Percentiles rank a stretch among this genome's conserved stretches.
Conservation (phyloP, 2,113 vertebrate species). For the Paracanthobrama guichenoti region DNA sequence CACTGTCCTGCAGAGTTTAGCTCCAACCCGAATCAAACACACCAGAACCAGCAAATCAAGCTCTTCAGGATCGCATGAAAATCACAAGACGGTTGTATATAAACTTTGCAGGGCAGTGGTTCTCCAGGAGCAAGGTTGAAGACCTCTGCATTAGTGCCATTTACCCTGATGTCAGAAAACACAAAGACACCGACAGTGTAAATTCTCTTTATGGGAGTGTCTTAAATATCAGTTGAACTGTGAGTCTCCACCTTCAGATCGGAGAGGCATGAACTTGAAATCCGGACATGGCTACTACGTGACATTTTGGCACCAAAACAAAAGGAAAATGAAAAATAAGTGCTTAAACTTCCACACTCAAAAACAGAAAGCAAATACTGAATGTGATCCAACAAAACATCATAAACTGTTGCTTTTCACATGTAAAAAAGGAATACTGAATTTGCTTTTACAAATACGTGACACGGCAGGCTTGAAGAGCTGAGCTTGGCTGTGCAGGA, state of each 20-base stretch:
- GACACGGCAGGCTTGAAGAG: conserved; percentile 23
- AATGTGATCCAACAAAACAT: conserved; percentile 36
- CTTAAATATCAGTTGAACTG: background rate
- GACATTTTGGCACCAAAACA: conserved; percentile 40
- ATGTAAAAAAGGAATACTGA: conserved; percentile 52
- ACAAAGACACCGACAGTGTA: background rate
- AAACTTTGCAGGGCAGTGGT: background rate
- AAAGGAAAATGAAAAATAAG: conserved; percentile 26
- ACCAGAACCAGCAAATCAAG: too few relatives aligned
- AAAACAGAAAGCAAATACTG: conserved; percentile 46
- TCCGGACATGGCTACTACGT: background rate
- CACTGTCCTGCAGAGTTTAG: too few relatives aligned
- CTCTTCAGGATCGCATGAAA: too few relatives aligned
- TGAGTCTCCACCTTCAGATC: background rate
- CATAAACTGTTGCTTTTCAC: conserved; percentile 31
- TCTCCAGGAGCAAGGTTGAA: background rate
- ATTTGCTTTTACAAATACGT: conserved; percentile 47
- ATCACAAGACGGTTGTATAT: too few relatives aligned
- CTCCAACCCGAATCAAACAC: too few relatives aligned
- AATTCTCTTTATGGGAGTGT: background rate
- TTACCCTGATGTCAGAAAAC: conserved; percentile 12
- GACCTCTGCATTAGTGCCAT: conserved; percentile 10
- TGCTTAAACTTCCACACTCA: conserved; percentile 5
- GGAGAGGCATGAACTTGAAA: background rate
- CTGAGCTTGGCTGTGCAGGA: conserved; percentile 19